phyloP scores from a whole-genome alignment of 2,113 vertebrate genomes.

The Pterocles burchelli region DNA sequence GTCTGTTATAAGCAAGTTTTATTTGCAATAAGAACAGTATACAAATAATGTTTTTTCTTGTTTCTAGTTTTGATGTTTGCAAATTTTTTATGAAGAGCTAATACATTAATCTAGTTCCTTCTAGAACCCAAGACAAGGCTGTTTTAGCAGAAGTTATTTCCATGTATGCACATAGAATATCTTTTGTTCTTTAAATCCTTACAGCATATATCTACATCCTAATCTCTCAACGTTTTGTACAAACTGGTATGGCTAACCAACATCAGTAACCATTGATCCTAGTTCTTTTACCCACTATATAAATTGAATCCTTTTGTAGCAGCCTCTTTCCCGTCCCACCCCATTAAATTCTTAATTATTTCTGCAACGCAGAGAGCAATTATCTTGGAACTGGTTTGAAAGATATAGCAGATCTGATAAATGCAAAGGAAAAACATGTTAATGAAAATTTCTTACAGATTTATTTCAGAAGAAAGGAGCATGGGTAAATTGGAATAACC shows the following conservation, averaged over 20 bases:
- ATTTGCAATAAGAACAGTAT: background rate
- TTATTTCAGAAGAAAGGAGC: slow-evolving; percentile 61
- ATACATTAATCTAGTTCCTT: background rate
- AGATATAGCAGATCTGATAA: slow-evolving; percentile 51
- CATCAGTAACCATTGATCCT: slow-evolving; percentile 43
- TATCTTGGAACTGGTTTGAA: slow-evolving; percentile 45
- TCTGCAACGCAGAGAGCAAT: slow-evolving; percentile 17
- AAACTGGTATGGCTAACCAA: slow-evolving; percentile 57
- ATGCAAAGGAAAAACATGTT: slow-evolving; percentile 56
- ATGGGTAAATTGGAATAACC: slow-evolving; percentile 34
- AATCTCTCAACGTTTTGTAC: slow-evolving; percentile 40
- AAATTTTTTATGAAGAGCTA: background rate
- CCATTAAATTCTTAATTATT: slow-evolving; percentile 26
- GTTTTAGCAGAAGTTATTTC: background rate
- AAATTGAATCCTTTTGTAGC: slow-evolving; percentile 50
- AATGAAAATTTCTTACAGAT: slow-evolving; percentile 51
- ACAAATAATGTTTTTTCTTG: background rate
- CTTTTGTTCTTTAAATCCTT: slow-evolving; percentile 11
- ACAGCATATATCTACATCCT: background rate
- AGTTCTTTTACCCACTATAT: slow-evolving; percentile 37
- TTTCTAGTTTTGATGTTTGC: background rate
- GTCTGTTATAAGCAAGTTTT: background rate
- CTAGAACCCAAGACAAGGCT: background rate
- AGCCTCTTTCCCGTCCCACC: background rate
- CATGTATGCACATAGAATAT: background rate